Percentiles rank a stretch among this genome's conserved stretches.
Conservation (phyloP, 2,888 invertebrate species). For the Actias luna region DNA sequence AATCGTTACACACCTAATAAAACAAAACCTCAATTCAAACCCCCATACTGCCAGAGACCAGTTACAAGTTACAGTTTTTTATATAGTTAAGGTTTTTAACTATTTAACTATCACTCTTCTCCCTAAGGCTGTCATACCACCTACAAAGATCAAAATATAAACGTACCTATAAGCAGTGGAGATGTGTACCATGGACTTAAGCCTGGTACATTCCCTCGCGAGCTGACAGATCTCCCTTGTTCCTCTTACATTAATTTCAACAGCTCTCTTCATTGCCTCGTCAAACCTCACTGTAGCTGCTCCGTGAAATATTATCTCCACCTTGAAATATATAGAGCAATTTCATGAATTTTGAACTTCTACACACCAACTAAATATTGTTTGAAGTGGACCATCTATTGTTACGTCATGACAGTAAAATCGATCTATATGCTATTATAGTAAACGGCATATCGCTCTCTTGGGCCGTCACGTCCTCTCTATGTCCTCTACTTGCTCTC, state of each 20-base stretch:
- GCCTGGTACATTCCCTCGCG: conserved; percentile 51
- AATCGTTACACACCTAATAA: no score
- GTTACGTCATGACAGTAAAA: no score
- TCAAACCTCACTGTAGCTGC: conserved; percentile 86
- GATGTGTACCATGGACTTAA: conserved; percentile 88
- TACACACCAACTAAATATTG: neutral
- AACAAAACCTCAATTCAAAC: no score
- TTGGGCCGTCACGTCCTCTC: no score
- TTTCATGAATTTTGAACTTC: neutral
- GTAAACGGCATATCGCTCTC: no score
- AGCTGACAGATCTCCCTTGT: conserved; percentile 61
- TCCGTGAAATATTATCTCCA: conserved; percentile 54
- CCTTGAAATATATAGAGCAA: conserved; percentile 32
- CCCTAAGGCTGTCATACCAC: neutral
- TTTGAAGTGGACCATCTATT: no score
- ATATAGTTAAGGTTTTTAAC: no score
- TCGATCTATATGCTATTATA: no score
- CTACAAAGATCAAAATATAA: neutral
- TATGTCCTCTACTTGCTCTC: no score
- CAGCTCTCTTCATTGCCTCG: conserved; percentile 87
- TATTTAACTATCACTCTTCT: no score
- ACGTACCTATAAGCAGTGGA: conserved; percentile 90
- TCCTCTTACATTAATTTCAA: conserved; percentile 75
- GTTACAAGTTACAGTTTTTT: no score
- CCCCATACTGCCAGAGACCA: no score